Conservation (phyloP, 2,797 vertebrate genomes). For the Pelobates cultripes region DNA sequence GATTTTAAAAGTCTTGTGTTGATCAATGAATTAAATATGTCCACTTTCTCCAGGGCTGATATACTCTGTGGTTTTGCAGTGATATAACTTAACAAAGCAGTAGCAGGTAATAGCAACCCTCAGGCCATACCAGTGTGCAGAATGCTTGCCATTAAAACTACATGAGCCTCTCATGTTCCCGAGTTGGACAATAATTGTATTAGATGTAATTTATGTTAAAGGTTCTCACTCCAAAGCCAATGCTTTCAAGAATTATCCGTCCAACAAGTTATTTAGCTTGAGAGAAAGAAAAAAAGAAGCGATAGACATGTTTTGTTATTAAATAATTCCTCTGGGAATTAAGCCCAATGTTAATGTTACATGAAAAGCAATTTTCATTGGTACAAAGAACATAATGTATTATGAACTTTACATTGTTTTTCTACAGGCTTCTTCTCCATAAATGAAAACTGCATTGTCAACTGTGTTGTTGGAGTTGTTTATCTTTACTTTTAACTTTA, state of each 20-base stretch:
- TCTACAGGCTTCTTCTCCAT: too few species aligned
- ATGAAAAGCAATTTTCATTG: not conserved
- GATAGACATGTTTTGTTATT: too few species aligned
- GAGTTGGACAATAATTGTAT: constrained; percentile 40
- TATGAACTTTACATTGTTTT: too few species aligned
- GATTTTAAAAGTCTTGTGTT: constrained; percentile 8
- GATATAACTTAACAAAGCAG: constrained; percentile 29
- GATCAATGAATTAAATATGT: constrained; percentile 21
- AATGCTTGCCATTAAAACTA: constrained; percentile 35
- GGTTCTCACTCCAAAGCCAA: constrained; percentile 28
- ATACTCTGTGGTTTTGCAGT: constrained; percentile 32
- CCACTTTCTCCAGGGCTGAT: constrained; percentile 17
- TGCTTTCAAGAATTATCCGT: constrained; percentile 32
- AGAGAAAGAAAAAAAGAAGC: too few species aligned
- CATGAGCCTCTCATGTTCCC: constrained; percentile 38
- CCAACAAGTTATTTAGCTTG: constrained; percentile 4
- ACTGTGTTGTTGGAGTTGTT: too few species aligned
- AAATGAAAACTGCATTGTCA: too few species aligned
- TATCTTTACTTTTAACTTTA: too few species aligned
- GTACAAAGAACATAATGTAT: not conserved
- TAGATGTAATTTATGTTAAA: constrained; percentile 45
- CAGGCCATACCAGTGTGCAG: constrained; percentile 32
- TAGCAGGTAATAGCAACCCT: constrained; percentile 47
- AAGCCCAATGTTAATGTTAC: too few species aligned
- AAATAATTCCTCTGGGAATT: too few species aligned